Conservation (phyloP, 2,797 vertebrate species). For the Sarcophilus harrisii region DNA sequence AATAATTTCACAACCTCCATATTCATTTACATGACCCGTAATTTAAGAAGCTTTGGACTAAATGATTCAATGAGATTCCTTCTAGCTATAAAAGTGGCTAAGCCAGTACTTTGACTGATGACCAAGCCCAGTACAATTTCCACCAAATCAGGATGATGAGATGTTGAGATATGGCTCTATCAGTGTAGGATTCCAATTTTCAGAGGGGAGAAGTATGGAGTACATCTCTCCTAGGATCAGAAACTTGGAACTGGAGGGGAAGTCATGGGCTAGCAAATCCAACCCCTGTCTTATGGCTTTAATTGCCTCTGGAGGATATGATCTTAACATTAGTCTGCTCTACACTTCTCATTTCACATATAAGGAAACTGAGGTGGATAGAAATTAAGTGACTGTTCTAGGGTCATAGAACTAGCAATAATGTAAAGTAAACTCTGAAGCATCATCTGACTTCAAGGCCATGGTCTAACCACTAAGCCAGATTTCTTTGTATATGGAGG, state of each 20-base stretch:
- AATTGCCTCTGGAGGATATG: background rate
- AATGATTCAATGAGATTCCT: too few species aligned
- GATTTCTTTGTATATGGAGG: background rate
- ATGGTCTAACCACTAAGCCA: too few species aligned
- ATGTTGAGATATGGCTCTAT: too few species aligned
- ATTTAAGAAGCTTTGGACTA: too few species aligned
- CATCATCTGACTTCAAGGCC: background rate
- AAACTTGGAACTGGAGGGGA: background rate
- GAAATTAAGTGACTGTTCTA: background rate
- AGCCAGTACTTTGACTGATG: too few species aligned
- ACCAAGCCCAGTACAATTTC: too few species aligned
- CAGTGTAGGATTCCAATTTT: too few species aligned
- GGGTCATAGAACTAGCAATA: background rate
- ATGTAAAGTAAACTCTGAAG: background rate
- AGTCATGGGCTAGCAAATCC: background rate
- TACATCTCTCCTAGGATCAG: background rate
- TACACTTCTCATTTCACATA: background rate
- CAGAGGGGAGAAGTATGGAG: too few species aligned
- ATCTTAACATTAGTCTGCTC: background rate
- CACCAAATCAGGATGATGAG: too few species aligned
- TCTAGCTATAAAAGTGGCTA: too few species aligned
- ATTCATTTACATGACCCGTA: too few species aligned
- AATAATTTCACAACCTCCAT: too few species aligned
- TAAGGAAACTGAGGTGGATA: background rate
- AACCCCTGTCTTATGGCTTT: background rate